A percentile compares a stretch with the other conserved stretches of the same genome.
phyloP scores from a whole-genome alignment of 2,888 invertebrate species.

The Rhingia rostrata region DNA sequence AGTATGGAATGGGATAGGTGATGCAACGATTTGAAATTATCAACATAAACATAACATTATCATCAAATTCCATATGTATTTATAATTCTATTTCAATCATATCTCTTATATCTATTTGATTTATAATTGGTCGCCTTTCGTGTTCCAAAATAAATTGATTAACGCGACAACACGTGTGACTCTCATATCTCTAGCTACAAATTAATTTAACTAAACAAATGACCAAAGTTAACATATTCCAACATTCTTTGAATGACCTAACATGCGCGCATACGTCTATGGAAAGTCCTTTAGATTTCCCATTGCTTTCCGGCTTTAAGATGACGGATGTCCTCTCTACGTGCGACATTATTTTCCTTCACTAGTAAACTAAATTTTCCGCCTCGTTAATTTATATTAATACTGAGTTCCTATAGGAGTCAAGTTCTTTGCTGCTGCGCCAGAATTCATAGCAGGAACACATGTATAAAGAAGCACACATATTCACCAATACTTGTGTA shows the following conservation, averaged over 20 bases:
- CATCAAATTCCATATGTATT: too few relatives aligned
- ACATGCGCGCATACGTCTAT: neutral
- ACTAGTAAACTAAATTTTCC: constrained; percentile 83
- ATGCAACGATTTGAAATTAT: too few relatives aligned
- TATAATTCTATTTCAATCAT: too few relatives aligned
- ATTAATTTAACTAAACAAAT: neutral
- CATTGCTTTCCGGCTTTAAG: constrained; percentile 64
- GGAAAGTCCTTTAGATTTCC: constrained; percentile 56
- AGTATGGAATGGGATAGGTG: too few relatives aligned
- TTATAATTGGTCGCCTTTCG: too few relatives aligned
- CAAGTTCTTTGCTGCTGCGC: constrained; percentile 57
- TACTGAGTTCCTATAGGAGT: constrained; percentile 79
- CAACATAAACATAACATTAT: too few relatives aligned
- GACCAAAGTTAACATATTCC: constrained; percentile 4
- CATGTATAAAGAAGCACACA: constrained; percentile 28
- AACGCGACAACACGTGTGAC: neutral
- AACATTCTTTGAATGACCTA: neutral
- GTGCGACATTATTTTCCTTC: constrained; percentile 75
- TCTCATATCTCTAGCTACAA: too few relatives aligned
- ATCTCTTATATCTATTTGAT: too few relatives aligned
- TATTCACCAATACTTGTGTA: constrained; percentile 46
- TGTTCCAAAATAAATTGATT: too few relatives aligned
- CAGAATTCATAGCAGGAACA: constrained; percentile 44
- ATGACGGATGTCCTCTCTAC: constrained; percentile 82
- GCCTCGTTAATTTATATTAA: constrained; percentile 83